Base-by-base conservation (phyloP, 2,888 invertebrate species). In the Ormia ochracea region DNA sequence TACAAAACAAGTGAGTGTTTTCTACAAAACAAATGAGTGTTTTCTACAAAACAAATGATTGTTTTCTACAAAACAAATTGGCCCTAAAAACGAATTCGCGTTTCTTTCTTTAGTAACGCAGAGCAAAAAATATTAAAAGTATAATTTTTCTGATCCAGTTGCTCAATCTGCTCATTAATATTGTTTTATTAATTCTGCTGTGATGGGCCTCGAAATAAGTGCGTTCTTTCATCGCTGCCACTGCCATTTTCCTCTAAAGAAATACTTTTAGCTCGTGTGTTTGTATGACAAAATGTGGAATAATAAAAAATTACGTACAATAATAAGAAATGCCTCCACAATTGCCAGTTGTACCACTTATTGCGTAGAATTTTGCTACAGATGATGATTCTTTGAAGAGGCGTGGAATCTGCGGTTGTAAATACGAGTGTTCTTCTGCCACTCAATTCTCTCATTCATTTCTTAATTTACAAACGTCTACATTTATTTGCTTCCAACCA, bases 181-280 rank as follows among this genome's bases (percentile, higher is more conserved):
- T 54, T n/a, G 4, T 69, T 73, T 54, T 78, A 74, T 78, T 65
- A 78, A 78, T 78, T 78, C 12, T 69, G 43, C 52, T 78, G 68
- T 78, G 43, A 65, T 69, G 69, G 69, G 69, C 69, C 69, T 69
- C 36, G 50, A 28, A 74, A 63, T 74, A 74, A 78, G 78, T 74
- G 78, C 69, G 61, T 63, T 68, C n/a, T n/a, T n/a, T n/a, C 54
- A 56, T 23, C 26, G 19, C 9, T 4, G 50, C 28, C 41, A 33
- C 23, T 10, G 14, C 31, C 2, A 28, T 31, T 17, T 58, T 7
- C 9, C 23, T 17, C 3, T 14, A 45, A 48, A 19, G 36, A 45
- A 14, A 14, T 41, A 36, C 28, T 61, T 43, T 56, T 48, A 73
- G 31, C 45, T 52, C 43, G 36, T 28, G 45, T 63, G 54, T 38